These are phyloP conservation scores for Diplodus sargus DNA, from an alignment of 2,797 vertebrate genomes.

Conservation along the genomic window DNA sequence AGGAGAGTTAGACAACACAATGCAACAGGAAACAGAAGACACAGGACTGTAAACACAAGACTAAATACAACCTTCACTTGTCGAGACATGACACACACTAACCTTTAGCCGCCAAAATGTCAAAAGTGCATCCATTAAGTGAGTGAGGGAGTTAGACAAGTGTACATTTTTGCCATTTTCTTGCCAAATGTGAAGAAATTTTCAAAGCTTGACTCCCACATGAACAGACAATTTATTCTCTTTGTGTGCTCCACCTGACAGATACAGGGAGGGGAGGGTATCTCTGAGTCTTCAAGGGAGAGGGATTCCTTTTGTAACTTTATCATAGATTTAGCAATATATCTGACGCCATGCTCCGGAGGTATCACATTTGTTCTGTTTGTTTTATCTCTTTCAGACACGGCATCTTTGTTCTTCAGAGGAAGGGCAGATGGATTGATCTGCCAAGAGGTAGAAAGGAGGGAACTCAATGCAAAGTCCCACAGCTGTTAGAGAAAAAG, in stretches of 20 bases:
- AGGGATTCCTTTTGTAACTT: constrained; percentile 67
- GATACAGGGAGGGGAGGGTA: constrained; percentile 32
- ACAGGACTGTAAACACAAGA: too few species aligned
- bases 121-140: too few species aligned
- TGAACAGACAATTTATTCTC: constrained; percentile 50
- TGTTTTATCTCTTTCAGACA: constrained; percentile 57
- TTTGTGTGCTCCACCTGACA: constrained; percentile 45
- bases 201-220: constrained; percentile 48
- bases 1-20: too few species aligned
- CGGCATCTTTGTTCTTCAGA: constrained; percentile 61
- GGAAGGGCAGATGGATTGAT: constrained; percentile 55
- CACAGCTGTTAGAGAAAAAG: constrained; percentile 50
- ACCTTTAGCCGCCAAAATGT: too few species aligned
- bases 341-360: constrained; percentile 48
- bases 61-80: too few species aligned
- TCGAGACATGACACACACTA: too few species aligned
- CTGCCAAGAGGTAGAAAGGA: constrained; percentile 29
- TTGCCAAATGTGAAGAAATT: not conserved
- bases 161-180: too few species aligned
- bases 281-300: constrained; percentile 47
- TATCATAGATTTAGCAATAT: constrained; percentile 61
- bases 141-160: too few species aligned
- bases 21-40: too few species aligned
- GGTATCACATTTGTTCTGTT: constrained; percentile 55
- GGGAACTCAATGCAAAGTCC: constrained; percentile 44